Evolutionary conservation across 2,888 invertebrate genomes (phyloP).

Genomic region (Pseudococcus longispinus): DNA sequence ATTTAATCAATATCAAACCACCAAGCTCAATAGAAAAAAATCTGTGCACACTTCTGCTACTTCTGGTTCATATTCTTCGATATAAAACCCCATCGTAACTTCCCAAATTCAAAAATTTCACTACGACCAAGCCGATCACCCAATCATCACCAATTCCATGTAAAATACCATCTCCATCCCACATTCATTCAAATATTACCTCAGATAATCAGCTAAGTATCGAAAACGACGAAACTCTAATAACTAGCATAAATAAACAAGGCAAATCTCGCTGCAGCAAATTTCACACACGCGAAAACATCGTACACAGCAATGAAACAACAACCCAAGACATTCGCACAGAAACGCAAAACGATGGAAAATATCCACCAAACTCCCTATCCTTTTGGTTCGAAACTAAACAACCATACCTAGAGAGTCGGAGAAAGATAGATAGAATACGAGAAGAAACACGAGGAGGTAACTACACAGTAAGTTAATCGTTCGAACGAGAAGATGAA

Average conservation of each 20-base stretch:
- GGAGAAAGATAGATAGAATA: too few relatives aligned
- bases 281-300: background rate
- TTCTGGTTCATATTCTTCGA: too few relatives aligned
- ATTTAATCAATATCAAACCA: too few relatives aligned
- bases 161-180: too few relatives aligned
- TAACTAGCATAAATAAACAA: background rate
- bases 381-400: background rate
- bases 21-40: too few relatives aligned
- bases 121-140: too few relatives aligned
- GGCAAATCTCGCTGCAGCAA: background rate
- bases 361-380: background rate
- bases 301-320: background rate
- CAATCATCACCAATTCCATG: too few relatives aligned
- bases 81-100: too few relatives aligned
- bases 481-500: background rate
- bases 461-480: background rate
- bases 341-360: background rate
- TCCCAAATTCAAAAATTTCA: too few relatives aligned
- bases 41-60: too few relatives aligned
- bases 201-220: too few relatives aligned
- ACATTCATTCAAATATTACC: too few relatives aligned
- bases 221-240: background rate
- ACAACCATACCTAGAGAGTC: background rate
- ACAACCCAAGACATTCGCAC: background rate
- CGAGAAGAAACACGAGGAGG: background rate